phyloP scores from a whole-genome alignment of 2,797 vertebrate genomes.

The Eulemur rubriventer region DNA sequence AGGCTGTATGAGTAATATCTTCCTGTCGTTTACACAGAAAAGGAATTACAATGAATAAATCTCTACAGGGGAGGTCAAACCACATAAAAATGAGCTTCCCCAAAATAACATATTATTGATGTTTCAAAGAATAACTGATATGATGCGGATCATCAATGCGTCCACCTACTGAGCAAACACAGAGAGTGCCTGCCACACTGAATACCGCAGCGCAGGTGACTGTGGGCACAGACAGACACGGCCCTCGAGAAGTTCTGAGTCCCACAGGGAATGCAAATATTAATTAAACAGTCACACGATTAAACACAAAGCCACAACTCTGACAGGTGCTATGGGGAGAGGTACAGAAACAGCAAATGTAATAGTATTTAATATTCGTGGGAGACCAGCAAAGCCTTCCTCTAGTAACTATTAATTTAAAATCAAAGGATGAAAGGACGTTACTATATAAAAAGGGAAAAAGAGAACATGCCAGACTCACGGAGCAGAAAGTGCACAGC shows the following conservation, averaged over 20 bases:
- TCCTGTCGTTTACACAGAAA: background rate
- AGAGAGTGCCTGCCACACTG: background rate
- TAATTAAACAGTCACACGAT: background rate
- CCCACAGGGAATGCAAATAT: background rate
- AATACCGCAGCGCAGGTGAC: no score
- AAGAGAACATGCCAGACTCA: background rate
- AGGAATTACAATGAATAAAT: background rate
- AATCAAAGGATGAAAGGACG: background rate
- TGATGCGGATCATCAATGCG: background rate
- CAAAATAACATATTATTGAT: background rate
- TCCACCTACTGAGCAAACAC: background rate
- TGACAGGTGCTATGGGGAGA: background rate
- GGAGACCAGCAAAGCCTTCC: background rate
- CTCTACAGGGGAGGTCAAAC: background rate
- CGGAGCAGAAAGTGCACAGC: background rate
- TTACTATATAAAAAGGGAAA: background rate
- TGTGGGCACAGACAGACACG: background rate
- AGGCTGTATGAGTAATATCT: accelerated
- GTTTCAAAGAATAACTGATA: background rate
- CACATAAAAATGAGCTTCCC: background rate
- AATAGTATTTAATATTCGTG: accelerated
- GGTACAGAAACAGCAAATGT: background rate
- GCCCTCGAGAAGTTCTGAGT: background rate
- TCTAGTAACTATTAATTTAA: background rate
- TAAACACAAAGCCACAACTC: background rate